These are phyloP conservation scores for Cantharis rustica DNA, from an alignment of 2,888 invertebrate genomes.

Conservation along the genomic window DNA sequence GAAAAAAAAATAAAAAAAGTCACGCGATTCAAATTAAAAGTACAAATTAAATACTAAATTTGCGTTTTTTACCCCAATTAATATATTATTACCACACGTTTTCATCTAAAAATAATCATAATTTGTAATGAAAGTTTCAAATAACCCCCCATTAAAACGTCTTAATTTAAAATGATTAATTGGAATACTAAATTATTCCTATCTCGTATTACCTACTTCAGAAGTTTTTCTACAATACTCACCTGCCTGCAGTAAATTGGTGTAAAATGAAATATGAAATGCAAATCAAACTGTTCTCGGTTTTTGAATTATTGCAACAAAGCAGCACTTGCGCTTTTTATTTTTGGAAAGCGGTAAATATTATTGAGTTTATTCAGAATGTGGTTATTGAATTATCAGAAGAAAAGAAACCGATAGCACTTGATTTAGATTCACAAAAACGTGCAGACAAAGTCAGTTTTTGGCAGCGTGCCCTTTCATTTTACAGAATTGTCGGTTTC, in stretches of 20 bases:
- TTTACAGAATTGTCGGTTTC: not conserved
- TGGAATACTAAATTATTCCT: not conserved
- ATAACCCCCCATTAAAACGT: not conserved
- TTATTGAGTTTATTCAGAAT: not conserved
- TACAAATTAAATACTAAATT: not conserved
- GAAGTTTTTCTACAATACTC: not conserved
- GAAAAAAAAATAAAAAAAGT: not conserved
- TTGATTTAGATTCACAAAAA: not conserved
- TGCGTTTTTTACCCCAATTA: not conserved
- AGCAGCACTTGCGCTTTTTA: not conserved
- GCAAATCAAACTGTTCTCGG: not conserved
- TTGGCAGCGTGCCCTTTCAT: not conserved
- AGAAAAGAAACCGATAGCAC: not conserved
- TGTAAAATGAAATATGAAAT: not conserved
- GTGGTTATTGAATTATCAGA: not conserved
- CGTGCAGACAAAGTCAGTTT: not conserved
- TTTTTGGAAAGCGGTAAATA: not conserved
- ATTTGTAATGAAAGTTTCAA: not conserved
- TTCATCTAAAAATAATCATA: not conserved
- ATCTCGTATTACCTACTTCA: not conserved
- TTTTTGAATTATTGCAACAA: not conserved
- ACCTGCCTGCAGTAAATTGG: not conserved
- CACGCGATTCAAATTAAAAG: not conserved
- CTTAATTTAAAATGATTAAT: not conserved
- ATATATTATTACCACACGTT: not conserved